Evolutionary conservation across 2,797 vertebrate species (phyloP), one percentile per base, ranked within the genome.

Genomic region (Thamnophis elegans): DNA sequence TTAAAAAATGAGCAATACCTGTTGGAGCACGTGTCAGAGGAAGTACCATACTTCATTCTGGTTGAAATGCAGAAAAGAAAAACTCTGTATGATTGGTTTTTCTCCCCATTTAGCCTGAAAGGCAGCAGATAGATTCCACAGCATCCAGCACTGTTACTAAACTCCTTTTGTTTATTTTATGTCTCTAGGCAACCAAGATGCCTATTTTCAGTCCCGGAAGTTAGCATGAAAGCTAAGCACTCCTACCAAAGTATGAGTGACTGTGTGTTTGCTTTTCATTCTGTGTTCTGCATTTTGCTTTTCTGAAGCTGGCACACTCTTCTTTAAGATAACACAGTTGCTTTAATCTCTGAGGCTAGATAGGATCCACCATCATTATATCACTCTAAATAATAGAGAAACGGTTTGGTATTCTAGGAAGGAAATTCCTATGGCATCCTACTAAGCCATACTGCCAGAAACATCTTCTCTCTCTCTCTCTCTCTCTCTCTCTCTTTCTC

Each of bases 151-250:
- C 26, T 62, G 92, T 68, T 36, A 0, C 90, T 85, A 73, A 94
- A 87, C 87, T 89, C 89, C 92, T 95, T 97, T 93, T 97, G 97
- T 97, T 97, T 97, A 96, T 93, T 94, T 89, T 11, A 12, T 1
- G 97, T 98, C 95, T 96, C 98, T 95, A 96, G 96, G 97, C 96
- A 96, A 98, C 97, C 93, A 93, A 22, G 60, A 96, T 93, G 94
- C 91, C 91, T 93, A 91, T 53, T 96, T 91, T 85, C 91, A n/a
- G 20, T 94, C 82, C 73, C 94, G 92, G 94, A 96, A 92, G 65
- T 36, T 28, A 28, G 51, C 47, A 4, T 42, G 47, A 91, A 11
- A 82, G 53, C 88, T 32, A 8, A 53, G 2, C 7, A 18, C 68
- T 88, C 4, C 20, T 26, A 62, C 16, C 54, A 51, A 42, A 88